Percentiles rank a stretch among this genome's conserved stretches.
Evolutionary conservation across 2,888 invertebrate genomes (phyloP).

Genomic region (Mimachlamys varia): DNA sequence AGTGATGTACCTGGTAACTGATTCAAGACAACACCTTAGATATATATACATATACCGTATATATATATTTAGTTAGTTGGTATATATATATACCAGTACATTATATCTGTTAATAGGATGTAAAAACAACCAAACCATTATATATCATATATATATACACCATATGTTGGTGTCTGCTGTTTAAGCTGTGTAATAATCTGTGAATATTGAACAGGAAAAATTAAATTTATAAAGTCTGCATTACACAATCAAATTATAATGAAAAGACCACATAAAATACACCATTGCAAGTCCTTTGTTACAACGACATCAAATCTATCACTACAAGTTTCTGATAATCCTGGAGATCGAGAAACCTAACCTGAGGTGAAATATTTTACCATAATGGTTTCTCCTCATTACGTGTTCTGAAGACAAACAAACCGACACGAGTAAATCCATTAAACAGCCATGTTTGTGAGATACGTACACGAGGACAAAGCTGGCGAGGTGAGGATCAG

Average conservation of each 20-base stretch:
- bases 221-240: neutral
- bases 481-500: neutral
- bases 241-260: neutral
- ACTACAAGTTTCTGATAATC: neutral
- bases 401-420: neutral
- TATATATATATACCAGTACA: no score
- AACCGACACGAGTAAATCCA: neutral
- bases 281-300: neutral
- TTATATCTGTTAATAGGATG: no score
- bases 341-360: neutral
- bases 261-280: neutral
- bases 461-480: neutral
- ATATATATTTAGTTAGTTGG: no score
- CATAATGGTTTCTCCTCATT: slow-evolving; percentile 7
- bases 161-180: neutral
- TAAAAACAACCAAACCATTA: neutral
- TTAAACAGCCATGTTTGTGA: neutral
- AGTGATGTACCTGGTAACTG: no score
- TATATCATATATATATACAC: neutral
- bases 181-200: neutral
- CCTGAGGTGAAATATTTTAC: neutral
- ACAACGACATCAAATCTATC: neutral
- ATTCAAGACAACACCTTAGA: no score
- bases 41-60: no score
- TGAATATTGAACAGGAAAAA: neutral